A percentile compares a stretch with the other conserved stretches of the same genome.
Evolutionary conservation across 2,888 invertebrate species (phyloP).

Genomic region (Hartigia nigra): DNA sequence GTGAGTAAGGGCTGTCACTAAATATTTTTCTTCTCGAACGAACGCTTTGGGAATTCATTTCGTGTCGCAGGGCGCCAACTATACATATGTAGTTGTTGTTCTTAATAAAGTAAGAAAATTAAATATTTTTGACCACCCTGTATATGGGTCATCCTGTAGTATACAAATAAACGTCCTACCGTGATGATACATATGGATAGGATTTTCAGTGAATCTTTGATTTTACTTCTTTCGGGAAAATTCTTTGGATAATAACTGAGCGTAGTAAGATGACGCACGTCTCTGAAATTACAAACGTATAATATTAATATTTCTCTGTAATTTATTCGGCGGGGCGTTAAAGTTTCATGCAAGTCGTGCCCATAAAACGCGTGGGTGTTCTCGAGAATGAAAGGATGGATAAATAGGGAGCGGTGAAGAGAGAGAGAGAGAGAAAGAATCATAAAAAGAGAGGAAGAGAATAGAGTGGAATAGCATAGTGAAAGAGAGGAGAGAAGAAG

Average conservation of each 20-base stretch:
- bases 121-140: background rate
- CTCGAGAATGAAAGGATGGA: slow-evolving; percentile 35
- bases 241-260: background rate
- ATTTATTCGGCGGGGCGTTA: slow-evolving; percentile 53
- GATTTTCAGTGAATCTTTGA: background rate
- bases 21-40: slow-evolving; percentile 62
- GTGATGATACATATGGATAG: background rate
- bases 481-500: slow-evolving; percentile 14
- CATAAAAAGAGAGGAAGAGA: background rate
- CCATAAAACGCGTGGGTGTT: slow-evolving; percentile 49
- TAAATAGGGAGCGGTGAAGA: background rate
- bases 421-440: background rate
- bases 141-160: background rate
- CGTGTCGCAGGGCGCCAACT: background rate
- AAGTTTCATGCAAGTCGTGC: slow-evolving; percentile 60
- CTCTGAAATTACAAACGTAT: background rate
- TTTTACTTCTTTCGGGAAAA: background rate
- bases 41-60: slow-evolving; percentile 33
- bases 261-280: background rate
- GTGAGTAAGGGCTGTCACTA: slow-evolving; percentile 56
- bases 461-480: background rate
- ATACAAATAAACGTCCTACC: background rate
- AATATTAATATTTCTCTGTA: slow-evolving; percentile 32
- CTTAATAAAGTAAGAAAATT: background rate
- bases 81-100: slow-evolving; percentile 5